Base-by-base conservation (phyloP, 2,113 vertebrate genomes). In the Epinephelus cyanopodus region DNA sequence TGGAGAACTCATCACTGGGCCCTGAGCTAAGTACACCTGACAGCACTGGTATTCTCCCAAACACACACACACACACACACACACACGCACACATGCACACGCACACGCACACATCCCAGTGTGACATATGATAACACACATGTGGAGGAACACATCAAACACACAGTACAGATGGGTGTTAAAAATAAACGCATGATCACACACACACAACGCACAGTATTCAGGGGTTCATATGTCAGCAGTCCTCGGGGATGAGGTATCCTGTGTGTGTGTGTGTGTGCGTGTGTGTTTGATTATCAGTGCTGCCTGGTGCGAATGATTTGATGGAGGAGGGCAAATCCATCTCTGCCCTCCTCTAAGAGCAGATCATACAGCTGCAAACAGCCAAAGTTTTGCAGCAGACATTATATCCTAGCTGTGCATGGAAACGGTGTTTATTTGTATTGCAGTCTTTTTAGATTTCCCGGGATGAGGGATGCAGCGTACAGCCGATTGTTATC, bases 11-110 rank as follows among this genome's bases (percentile, higher is more conserved):
- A 74, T 90, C 84, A 89, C 65, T 68, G 66, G 58, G 56, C 47
- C 74, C 60, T 78, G 84, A 64, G 52, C 89, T 83, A 84, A 90
- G 56, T 83, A 73, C 64, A 87, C 52, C 64, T 72, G 84, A 88
- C 89, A 77, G 29, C 17, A 1, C 62, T 64, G 53, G n/a, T 70
- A 60, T n/a, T 60, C 8, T 52, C 52, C 5, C 67, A 47, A 56
- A n/a, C 61, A 53, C 63, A 54, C 14, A 62, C 27, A 23, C 48
- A 82, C 52, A 69, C 50, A 56, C 50, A 66, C 77, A 58, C 50
- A 54, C 58, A 76, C 21, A 72, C 81, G 66, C 42, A 60, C 27
- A 53, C 42, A 76, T 33, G 60, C 68, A 60, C 21, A 57, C 19
- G 19, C n/a, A 45, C 50, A 42, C 15, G 63, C 54, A 57, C 65